Base-by-base conservation (phyloP, 2,113 vertebrate species). In the Pithys albifrons region DNA sequence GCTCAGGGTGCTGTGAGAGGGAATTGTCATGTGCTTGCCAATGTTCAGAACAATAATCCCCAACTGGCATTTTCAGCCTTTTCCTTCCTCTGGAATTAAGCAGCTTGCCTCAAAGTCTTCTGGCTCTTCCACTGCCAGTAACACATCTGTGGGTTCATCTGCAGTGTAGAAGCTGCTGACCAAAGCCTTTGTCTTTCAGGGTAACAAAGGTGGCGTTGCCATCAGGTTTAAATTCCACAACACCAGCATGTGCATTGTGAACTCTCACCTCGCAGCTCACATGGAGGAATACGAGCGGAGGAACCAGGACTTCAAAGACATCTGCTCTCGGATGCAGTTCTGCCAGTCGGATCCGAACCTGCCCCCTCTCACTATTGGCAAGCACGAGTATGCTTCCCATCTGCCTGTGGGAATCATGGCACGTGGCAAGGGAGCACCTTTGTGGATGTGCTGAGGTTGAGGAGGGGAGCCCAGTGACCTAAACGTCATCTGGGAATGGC, bases 271-370 rank as follows among this genome's bases (percentile, higher is more conserved):
- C 12, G 99, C 99, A 19, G 99, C 99, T 59, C 99, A 99, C 94
- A 97, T 86, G 0, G 99, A 99, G 82, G 99, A 99, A 66, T 99
- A 97, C 0, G 99, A 99, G 96, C 97, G 99, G 80, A 98, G 99
- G 67, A 99, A 99, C 97, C 99, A 99, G 94, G 99, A 99, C 97
- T 99, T 98, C 92, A 99, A 97, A 72, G 99, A 99, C 91, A 99
- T 99, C 95, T 99, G 99, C 96, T 98, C 98, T 52, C 98, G 99
- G 78, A 98, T 99, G 96, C 98, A 97, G 49, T 99, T 99, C 96
- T 97, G 97, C 84, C 99, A 98, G 54, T 73, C 79, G 0, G 98
- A 99, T 79, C 96, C 97, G 1, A 95, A 96, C 8, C 96, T 98
- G 57, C 98, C 98, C 2, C 97, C 98, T 19, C 98, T 99, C 89